Conservation (phyloP, 1,140 invertebrate genomes). For the Maniola jurtina region DNA sequence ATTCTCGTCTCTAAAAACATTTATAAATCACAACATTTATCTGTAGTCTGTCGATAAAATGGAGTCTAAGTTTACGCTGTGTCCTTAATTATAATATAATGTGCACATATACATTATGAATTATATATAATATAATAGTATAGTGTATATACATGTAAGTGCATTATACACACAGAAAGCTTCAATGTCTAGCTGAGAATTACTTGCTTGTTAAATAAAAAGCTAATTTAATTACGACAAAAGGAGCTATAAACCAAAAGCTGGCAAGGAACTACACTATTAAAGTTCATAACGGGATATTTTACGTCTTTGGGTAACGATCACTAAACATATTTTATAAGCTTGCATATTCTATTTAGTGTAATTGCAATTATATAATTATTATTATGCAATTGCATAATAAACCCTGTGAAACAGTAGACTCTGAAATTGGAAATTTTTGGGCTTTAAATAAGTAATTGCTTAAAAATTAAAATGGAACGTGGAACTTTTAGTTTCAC, state of each 20-base stretch:
- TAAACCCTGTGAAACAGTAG: constrained; percentile 1
- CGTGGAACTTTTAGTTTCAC: too few relatives aligned
- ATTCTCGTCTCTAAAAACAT: too few relatives aligned
- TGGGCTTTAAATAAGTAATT: too few relatives aligned
- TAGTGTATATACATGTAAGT: not conserved
- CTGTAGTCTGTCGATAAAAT: too few relatives aligned
- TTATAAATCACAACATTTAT: too few relatives aligned
- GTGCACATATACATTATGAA: too few relatives aligned
- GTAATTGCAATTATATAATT: constrained; percentile 21
- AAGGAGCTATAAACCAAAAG: constrained; percentile 24
- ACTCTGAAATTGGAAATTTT: too few relatives aligned
- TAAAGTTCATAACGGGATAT: constrained; percentile 30
- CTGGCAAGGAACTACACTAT: constrained; percentile 22
- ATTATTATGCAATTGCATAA: constrained; percentile 18
- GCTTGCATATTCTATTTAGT: constrained; percentile 17
- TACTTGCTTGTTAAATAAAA: not conserved
- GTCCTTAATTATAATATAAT: too few relatives aligned
- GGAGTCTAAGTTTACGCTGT: too few relatives aligned
- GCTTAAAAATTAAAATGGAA: too few relatives aligned
- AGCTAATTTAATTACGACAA: constrained; percentile 6
- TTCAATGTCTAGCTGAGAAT: not conserved
- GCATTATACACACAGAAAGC: not conserved
- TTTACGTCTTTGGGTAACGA: constrained; percentile 23
- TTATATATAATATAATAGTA: too few relatives aligned
- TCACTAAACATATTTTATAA: constrained; percentile 17